A percentile compares a stretch with the other conserved stretches of the same genome.
Conservation (phyloP, 53 echinoderm and acorn worm species). For the Holothuria leucospilota region DNA sequence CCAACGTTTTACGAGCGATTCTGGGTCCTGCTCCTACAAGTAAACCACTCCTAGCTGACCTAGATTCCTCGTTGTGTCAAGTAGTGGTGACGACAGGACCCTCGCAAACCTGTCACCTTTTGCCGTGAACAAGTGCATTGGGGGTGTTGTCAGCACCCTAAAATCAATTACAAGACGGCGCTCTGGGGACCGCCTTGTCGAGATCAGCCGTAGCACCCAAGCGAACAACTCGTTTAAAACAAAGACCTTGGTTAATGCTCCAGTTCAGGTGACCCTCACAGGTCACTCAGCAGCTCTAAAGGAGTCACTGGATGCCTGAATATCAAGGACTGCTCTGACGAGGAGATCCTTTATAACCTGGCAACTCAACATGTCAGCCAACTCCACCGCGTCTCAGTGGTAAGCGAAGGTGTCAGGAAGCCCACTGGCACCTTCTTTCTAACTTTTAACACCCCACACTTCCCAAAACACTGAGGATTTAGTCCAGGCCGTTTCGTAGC, state of each 20-base stretch:
- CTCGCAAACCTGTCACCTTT: constrained; percentile 3
- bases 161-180: background rate
- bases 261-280: background rate
- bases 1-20: constrained; percentile 25
- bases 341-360: constrained; percentile 13
- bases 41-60: background rate
- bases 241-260: background rate
- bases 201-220: background rate
- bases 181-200: background rate
- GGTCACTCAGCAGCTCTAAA: constrained; percentile 1
- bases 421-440: constrained; percentile 11
- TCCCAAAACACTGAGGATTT: background rate
- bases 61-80: constrained; percentile 11
- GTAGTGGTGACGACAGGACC: background rate
- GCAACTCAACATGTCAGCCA: background rate
- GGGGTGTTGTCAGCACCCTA: constrained; percentile 6
- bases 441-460: background rate
- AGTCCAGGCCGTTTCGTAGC: no score
- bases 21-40: constrained; percentile 25
- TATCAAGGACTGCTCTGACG: background rate
- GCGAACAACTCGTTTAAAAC: background rate
- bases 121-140: background rate
- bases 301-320: constrained; percentile 10
- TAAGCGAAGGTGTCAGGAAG: background rate
- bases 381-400: background rate